Conservation (phyloP, 2,113 vertebrate species). For the Prochilodus magdalenae region DNA sequence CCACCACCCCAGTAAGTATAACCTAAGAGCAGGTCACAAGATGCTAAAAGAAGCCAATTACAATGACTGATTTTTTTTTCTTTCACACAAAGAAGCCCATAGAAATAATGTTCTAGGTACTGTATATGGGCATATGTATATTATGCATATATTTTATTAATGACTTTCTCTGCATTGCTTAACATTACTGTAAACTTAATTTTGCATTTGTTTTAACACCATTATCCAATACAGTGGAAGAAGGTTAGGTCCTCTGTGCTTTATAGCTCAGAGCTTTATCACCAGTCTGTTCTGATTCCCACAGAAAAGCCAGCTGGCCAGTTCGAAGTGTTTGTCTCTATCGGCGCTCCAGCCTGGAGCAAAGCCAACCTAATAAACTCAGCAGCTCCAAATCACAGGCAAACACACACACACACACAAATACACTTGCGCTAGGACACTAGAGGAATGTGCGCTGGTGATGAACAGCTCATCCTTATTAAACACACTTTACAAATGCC, state of each 20-base stretch:
- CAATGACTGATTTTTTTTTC: too few relatives aligned
- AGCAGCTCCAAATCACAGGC: conserved; percentile 45
- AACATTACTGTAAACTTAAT: too few relatives aligned
- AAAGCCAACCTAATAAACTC: conserved; percentile 50
- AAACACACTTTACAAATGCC: conserved; percentile 59
- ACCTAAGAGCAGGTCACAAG: too few relatives aligned
- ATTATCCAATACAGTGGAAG: background rate
- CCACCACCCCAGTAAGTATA: too few relatives aligned
- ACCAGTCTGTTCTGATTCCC: conserved; percentile 38
- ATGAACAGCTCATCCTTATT: conserved; percentile 59
- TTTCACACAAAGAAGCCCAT: too few relatives aligned
- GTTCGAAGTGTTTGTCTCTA: conserved; percentile 28
- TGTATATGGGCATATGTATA: too few relatives aligned
- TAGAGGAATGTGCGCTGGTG: conserved; percentile 44
- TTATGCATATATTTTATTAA: too few relatives aligned
- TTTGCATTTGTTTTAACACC: background rate
- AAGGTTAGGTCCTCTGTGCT: background rate
- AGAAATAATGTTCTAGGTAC: too few relatives aligned
- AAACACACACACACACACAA: conserved; percentile 37
- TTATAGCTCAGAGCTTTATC: conserved; percentile 4
- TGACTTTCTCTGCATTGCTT: too few relatives aligned
- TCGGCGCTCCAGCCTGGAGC: conserved; percentile 32
- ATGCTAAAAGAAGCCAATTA: too few relatives aligned
- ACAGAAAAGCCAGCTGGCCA: conserved; percentile 30
- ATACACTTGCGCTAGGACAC: conserved; percentile 32